Base-by-base conservation (phyloP, 2,797 vertebrate genomes). In the Heterohyrax brucei region DNA sequence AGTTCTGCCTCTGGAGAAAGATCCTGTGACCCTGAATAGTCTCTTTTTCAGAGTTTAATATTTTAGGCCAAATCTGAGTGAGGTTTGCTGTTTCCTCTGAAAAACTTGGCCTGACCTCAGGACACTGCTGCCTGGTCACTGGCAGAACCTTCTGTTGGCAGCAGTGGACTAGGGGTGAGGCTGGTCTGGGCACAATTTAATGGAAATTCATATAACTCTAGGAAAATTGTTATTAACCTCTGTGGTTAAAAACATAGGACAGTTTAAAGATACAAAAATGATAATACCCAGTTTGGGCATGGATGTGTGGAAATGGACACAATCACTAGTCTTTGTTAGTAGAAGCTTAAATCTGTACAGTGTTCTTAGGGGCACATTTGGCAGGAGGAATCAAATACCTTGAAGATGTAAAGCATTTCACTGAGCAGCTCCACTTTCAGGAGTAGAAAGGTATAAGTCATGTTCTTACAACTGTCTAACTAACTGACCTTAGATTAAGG, bases 401-500 rank as follows among this genome's bases (percentile, higher is more conserved):
- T 12, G 4, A 14, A 86, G 50, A 66, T 1, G 5, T 72, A 10
- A 48, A 66, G 72, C 39, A 56, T 90, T n/a, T 30, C 53, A 14
- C 78, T 89, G 26, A 26, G 30, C n/a, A 7, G 1, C 64, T 44
- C 66, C 48, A 28, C 64, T 72, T 90, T 66, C 18, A 89, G 88
- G n/a, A 46, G 44, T 73, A 2, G 0, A 26, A 22, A 44, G 78
- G 62, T 76, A 50, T 21, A 2, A 61, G 22, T 5, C 70, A 22
- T 0, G 3, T 14, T 0, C 14, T 1, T 0, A 3, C 13, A 7
- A 1, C 0, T 8, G 30, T 7, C 73, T 21, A 21, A 3, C 79
- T 4, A 16, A 12, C 5, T 1, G 0, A 7, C 44, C 50, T 24
- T 30, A 6, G 21, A 3, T 0, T 0, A 7, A 68, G 46, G 75